These are phyloP conservation scores for Leucoptera coffeella DNA, from an alignment of 2,888 invertebrate species.

Conservation along the genomic window DNA sequence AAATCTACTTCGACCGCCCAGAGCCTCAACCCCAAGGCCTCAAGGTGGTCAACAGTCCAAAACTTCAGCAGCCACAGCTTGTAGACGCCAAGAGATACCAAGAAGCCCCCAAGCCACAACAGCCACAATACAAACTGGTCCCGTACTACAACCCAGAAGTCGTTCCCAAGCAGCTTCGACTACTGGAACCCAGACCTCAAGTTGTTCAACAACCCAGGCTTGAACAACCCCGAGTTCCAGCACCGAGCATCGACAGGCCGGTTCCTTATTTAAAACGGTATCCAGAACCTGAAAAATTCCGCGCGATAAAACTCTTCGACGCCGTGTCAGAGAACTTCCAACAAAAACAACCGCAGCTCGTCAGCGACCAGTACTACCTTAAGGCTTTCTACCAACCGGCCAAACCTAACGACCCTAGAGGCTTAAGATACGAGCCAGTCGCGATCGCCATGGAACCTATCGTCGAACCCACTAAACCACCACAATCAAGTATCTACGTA, in stretches of 20 bases:
- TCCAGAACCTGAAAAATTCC: slow-evolving; percentile 30
- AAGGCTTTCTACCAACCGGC: slow-evolving; percentile 24
- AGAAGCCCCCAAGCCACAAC: slow-evolving; percentile 15
- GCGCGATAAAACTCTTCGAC: slow-evolving; percentile 28
- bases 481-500: slow-evolving; percentile 35
- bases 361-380: slow-evolving; percentile 31
- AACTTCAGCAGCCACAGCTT: slow-evolving; percentile 22
- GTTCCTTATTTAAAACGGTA: slow-evolving; percentile 33
- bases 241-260: slow-evolving; percentile 26
- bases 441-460: slow-evolving; percentile 16
- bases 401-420: slow-evolving; percentile 20
- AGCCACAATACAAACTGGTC: slow-evolving; percentile 21
- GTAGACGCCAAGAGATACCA: slow-evolving; percentile 8
- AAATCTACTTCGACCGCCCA: slow-evolving; percentile 23
- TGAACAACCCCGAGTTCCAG: slow-evolving; percentile 21
- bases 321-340: slow-evolving; percentile 22
- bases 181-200: slow-evolving; percentile 24
- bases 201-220: slow-evolving; percentile 20
- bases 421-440: slow-evolving; percentile 18
- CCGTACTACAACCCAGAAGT: slow-evolving; percentile 22
- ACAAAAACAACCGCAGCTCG: slow-evolving; percentile 13
- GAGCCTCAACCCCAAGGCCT: slow-evolving; percentile 20
- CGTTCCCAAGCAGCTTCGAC: slow-evolving; percentile 31
- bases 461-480: slow-evolving; percentile 25
- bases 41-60: slow-evolving; percentile 39